Evolutionary conservation across 2,888 invertebrate species (phyloP), one percentile per base, ranked within the genome.

Genomic region (Tenthredo amoena): DNA sequence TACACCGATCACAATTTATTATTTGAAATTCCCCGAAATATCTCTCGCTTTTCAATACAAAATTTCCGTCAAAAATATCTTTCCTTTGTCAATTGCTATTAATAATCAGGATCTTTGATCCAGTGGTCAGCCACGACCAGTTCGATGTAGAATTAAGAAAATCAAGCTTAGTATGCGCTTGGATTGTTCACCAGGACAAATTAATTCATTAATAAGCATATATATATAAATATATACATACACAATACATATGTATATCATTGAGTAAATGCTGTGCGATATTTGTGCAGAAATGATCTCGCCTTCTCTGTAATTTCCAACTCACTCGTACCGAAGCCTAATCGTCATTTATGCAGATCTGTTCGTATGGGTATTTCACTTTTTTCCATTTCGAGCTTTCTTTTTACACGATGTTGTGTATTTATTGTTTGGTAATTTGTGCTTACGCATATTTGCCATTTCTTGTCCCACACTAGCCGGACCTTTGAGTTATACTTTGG

Each of bases 1-100:
- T 91, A 90, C 91, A 91, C 89, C 91, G 88, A 90, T 91, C 90
- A 89, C 90, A 91, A 89, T 91, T 89, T 89, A 90, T 88, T 87
- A 87, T 87, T 87, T 87, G 86, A 87, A 88, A 87, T 87, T 87
- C 87, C 87, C 86, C 86, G 86, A 88, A 89, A 90, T 88, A 86
- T 89, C 86, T 87, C 86, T 87, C 88, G 87, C 86, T 87, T 86
- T 86, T 89, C 90, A 87, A 89, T 91, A 91, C 88, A 91, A 91
- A 91, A 91, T 87, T 90, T 88, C 89, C 89, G 88, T 91, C 90
- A 90, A 91, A 91, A 91, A 91, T 91, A 91, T 90, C 88, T 89
- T 89, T 89, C 88, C 89, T 89, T 87, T 89, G 87, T 88, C 87
- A 87, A 88, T 89, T 88, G 87, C 87, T 87, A 87, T 85, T 87